phyloP scores from a whole-genome alignment of 2,797 vertebrate species.

The Sebastolobus alascanus region DNA sequence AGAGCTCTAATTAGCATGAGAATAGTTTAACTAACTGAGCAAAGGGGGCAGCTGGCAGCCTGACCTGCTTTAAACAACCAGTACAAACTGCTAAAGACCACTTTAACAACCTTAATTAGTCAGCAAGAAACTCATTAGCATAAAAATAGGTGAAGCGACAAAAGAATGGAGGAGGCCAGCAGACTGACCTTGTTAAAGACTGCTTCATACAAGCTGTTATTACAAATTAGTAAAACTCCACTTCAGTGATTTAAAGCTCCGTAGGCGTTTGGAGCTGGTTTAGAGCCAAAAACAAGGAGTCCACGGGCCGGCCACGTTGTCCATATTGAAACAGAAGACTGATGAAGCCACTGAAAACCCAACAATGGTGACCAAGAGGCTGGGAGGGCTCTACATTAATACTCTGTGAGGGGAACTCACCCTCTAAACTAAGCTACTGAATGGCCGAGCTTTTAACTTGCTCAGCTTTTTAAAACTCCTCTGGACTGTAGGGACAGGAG shows the following conservation, averaged over 20 bases:
- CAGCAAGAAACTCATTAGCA: slow-evolving; percentile 69
- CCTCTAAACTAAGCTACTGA: neutral
- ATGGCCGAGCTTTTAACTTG: neutral
- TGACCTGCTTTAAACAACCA: slow-evolving; percentile 43
- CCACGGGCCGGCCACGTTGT: neutral
- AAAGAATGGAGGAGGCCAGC: slow-evolving; percentile 17
- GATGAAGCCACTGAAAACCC: neutral
- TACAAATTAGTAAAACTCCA: slow-evolving; percentile 50
- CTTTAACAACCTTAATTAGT: slow-evolving; percentile 49
- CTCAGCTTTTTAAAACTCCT: neutral
- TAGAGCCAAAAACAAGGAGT: slow-evolving; percentile 11
- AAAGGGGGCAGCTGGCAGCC: slow-evolving; percentile 60
- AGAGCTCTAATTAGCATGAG: slow-evolving; percentile 76
- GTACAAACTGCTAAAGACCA: slow-evolving; percentile 33
- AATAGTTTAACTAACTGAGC: slow-evolving; percentile 68
- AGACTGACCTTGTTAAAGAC: slow-evolving; percentile 43
- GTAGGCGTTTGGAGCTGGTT: slow-evolving; percentile 23
- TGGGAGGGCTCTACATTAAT: neutral
- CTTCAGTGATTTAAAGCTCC: slow-evolving; percentile 39
- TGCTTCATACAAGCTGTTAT: slow-evolving; percentile 47
- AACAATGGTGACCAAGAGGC: neutral
- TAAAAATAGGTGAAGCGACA: slow-evolving; percentile 60
- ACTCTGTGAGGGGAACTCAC: neutral
- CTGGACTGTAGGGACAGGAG: neutral
- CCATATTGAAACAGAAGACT: neutral